phyloP scores from a whole-genome alignment of 2,888 invertebrate genomes.

The Ligdia adustata region DNA sequence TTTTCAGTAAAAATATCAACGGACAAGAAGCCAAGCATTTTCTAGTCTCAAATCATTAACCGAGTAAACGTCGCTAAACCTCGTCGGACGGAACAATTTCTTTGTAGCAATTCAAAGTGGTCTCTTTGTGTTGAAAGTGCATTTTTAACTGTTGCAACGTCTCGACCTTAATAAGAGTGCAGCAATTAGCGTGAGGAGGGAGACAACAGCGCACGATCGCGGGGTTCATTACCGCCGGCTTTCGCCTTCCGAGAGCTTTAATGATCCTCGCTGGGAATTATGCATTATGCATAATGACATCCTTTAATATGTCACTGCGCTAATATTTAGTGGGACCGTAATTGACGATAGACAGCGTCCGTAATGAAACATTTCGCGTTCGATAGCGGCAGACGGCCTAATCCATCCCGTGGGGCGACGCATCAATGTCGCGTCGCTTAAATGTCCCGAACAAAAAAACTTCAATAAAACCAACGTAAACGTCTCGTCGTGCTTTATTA shows the following conservation, averaged over 20 bases:
- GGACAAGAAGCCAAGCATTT: conserved; percentile 34
- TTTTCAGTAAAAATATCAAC: conserved; percentile 46
- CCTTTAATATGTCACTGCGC: conserved; percentile 32
- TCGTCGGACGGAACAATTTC: conserved; percentile 26
- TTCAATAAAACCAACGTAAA: conserved; percentile 66
- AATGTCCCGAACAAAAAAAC: conserved; percentile 66
- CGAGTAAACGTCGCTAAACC: neutral
- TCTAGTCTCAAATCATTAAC: conserved; percentile 25
- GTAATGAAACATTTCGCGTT: conserved; percentile 18
- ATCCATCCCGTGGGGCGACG: conserved; percentile 42
- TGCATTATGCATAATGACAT: conserved; percentile 41
- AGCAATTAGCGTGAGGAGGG: conserved; percentile 57
- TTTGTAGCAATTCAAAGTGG: conserved; percentile 33
- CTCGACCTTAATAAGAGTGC: conserved; percentile 65
- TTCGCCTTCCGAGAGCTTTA: conserved; percentile 50
- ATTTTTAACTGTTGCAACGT: conserved; percentile 56
- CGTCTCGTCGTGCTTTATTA: conserved; percentile 68
- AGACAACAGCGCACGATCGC: conserved; percentile 53
- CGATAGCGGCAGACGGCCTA: conserved; percentile 41
- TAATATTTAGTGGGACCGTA: conserved; percentile 10
- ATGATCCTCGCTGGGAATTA: conserved; percentile 51
- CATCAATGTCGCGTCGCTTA: conserved; percentile 54
- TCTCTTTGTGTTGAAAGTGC: conserved; percentile 46
- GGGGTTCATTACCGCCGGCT: conserved; percentile 57
- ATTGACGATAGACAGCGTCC: conserved; percentile 7